Conservation (phyloP, 2,113 vertebrate species). For the Todiramphus saurophagus region DNA sequence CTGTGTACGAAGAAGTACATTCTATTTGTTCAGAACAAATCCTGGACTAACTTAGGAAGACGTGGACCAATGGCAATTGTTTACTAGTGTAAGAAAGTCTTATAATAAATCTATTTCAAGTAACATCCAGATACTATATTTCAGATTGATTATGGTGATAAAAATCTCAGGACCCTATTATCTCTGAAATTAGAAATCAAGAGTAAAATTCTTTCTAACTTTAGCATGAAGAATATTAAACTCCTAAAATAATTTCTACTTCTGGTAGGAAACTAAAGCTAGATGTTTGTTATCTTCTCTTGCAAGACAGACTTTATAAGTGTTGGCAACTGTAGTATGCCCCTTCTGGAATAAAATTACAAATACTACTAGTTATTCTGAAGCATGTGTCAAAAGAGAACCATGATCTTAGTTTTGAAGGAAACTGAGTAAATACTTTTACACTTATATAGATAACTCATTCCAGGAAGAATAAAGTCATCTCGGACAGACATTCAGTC, state of each 20-base stretch:
- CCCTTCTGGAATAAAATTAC: neutral
- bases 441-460: neutral
- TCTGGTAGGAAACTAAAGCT: neutral
- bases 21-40: neutral
- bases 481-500: neutral
- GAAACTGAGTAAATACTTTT: neutral
- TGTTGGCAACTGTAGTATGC: neutral
- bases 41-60: neutral
- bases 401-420: neutral
- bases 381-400: neutral
- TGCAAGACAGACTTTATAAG: neutral
- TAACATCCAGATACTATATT: neutral
- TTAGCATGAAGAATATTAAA: neutral
- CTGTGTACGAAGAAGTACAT: neutral
- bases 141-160: neutral
- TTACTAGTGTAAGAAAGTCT: neutral
- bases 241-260: neutral
- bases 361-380: neutral
- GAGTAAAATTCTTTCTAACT: neutral
- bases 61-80: neutral
- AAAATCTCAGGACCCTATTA: neutral
- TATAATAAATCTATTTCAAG: neutral
- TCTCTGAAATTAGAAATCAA: neutral
- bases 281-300: neutral
- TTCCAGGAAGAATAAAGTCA: neutral